A percentile compares a stretch with the other conserved stretches of the same genome.
Conservation (phyloP, 2,797 vertebrate genomes). For the Lepidocolaptes lacrymiger region DNA sequence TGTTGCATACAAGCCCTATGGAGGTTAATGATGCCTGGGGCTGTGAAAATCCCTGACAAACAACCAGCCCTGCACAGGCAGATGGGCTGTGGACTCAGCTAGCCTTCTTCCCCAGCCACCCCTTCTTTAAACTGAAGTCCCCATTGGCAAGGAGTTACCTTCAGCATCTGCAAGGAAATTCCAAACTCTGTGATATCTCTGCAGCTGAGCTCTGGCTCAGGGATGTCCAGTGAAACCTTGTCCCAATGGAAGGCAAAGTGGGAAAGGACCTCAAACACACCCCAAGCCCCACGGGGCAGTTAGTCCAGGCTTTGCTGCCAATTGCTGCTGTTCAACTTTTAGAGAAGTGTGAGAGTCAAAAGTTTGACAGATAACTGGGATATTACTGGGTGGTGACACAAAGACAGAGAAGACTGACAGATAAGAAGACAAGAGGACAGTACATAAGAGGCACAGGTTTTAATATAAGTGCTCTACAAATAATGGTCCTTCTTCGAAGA, state of each 20-base stretch:
- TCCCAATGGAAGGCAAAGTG: fast-evolving
- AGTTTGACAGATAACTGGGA: background rate
- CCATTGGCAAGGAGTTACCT: background rate
- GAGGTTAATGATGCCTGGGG: background rate
- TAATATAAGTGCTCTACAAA: background rate
- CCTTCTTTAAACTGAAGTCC: background rate
- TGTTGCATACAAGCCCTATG: background rate
- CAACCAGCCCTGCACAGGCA: background rate
- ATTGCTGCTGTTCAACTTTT: fast-evolving
- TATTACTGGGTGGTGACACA: background rate
- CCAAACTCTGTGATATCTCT: fast-evolving
- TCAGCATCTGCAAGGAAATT: background rate
- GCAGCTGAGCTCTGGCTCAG: background rate
- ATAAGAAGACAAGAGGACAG: background rate
- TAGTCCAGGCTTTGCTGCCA: background rate
- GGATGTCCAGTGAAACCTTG: background rate
- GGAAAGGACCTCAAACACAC: background rate
- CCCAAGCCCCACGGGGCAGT: fast-evolving
- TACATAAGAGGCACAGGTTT: background rate
- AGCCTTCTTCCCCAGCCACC: background rate
- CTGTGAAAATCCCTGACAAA: background rate
- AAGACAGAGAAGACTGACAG: background rate
- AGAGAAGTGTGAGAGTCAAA: background rate
- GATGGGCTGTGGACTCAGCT: background rate
- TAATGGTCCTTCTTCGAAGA: background rate